These are phyloP conservation scores for Chaenocephalus aceratus DNA, from an alignment of 2,113 vertebrate genomes.

Conservation along the genomic window DNA sequence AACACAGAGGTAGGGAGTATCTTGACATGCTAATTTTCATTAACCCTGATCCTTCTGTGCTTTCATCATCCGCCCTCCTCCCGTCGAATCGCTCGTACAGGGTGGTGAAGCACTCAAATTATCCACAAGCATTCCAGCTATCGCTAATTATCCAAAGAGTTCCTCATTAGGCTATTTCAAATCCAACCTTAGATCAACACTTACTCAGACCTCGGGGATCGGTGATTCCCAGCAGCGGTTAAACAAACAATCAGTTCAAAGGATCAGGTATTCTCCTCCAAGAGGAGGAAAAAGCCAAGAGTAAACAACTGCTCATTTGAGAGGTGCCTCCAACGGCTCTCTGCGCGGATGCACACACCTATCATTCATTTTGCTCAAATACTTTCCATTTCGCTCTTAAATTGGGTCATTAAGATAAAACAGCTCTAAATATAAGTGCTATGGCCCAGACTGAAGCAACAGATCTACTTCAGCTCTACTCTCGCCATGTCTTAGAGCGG, in stretches of 20 bases:
- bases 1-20: conserved; percentile 72
- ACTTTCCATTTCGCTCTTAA: conserved; percentile 64
- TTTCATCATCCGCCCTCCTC: conserved; percentile 75
- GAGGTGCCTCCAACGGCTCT: conserved; percentile 72
- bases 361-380: conserved; percentile 74
- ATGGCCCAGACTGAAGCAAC: conserved; percentile 17
- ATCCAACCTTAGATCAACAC: conserved; percentile 86
- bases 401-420: conserved; percentile 67
- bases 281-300: conserved; percentile 70
- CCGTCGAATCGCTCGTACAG: conserved; percentile 59
- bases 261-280: conserved; percentile 85
- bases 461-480: conserved; percentile 26
- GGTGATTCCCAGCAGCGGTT: conserved; percentile 84
- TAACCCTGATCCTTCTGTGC: conserved; percentile 80
- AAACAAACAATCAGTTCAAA: conserved; percentile 87
- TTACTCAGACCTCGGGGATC: conserved; percentile 85
- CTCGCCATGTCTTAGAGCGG: conserved; percentile 4
- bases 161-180: conserved; percentile 88
- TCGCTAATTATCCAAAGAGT: conserved; percentile 82
- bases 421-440: conserved; percentile 51
- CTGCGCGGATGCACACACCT: conserved; percentile 64
- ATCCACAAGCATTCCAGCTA: conserved; percentile 84
- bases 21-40: conserved; percentile 85
- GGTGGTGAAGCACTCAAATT: conserved; percentile 83
- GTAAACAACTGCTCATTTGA: conserved; percentile 86